phyloP scores from a whole-genome alignment of 2,113 vertebrate genomes.

The Delphinus delphis region DNA sequence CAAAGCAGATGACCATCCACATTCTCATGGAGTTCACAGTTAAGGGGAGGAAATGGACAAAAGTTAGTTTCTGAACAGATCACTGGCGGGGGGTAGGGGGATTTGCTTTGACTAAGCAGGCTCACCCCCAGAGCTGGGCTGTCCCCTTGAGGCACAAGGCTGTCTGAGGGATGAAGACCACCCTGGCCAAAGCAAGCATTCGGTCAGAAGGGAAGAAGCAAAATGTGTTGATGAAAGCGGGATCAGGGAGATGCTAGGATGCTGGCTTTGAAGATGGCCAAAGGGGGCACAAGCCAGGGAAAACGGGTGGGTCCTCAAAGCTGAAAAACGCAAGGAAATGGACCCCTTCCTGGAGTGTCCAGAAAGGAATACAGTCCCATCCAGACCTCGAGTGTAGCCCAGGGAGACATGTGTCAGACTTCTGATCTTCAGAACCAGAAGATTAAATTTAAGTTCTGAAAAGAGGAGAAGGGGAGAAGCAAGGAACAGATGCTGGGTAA shows the following conservation, averaged over 20 bases:
- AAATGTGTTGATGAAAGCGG: background rate
- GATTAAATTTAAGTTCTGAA: background rate
- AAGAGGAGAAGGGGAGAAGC: background rate
- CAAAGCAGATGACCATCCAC: background rate
- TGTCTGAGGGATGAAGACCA: background rate
- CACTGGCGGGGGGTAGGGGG: background rate
- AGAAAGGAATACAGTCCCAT: background rate
- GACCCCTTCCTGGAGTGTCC: background rate
- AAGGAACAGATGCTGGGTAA: background rate
- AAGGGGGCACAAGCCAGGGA: background rate
- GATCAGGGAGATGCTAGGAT: background rate
- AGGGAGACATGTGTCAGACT: background rate
- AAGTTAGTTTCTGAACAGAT: background rate
- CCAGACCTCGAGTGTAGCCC: background rate
- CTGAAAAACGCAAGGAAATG: background rate
- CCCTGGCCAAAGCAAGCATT: background rate
- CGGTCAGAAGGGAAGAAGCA: background rate
- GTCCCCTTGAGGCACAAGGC: background rate
- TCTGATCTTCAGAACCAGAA: background rate
- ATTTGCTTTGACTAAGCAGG: background rate
- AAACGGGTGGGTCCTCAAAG: background rate
- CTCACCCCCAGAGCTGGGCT: background rate
- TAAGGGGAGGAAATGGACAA: background rate
- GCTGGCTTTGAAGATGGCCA: background rate
- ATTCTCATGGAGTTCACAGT: background rate